phyloP scores from a whole-genome alignment of 2,113 vertebrate genomes.

The Tragelaphus buxtoni region DNA sequence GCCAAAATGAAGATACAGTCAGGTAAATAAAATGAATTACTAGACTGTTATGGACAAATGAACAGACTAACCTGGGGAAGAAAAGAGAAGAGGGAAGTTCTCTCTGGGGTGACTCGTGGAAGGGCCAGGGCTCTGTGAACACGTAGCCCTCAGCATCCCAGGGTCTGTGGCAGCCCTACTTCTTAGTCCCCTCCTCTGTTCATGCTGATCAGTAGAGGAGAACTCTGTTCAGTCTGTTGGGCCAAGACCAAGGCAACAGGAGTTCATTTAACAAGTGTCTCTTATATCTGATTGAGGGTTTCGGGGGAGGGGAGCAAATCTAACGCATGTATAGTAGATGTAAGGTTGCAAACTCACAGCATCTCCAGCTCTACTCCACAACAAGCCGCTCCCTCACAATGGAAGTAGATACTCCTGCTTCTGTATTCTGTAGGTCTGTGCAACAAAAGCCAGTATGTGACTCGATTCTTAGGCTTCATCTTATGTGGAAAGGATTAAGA shows the following conservation, averaged over 20 bases:
- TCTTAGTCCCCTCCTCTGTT: not conserved
- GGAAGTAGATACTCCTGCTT: not conserved
- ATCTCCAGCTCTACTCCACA: too few relatives aligned
- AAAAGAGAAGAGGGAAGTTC: not conserved
- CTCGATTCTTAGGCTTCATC: not conserved
- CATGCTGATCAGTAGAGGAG: not conserved
- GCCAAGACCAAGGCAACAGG: not conserved
- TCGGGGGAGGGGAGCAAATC: not conserved
- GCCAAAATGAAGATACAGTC: not conserved
- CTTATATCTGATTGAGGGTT: not conserved
- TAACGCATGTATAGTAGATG: accelerated
- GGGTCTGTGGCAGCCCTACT: not conserved
- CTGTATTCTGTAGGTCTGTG: not conserved
- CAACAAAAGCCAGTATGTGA: not conserved
- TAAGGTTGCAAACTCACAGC: not conserved
- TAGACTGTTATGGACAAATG: not conserved
- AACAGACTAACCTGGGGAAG: accelerated
- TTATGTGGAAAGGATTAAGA: not conserved
- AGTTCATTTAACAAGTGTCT: not conserved
- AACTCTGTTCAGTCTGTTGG: not conserved
- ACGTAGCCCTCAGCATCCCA: accelerated
- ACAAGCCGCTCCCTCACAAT: accelerated
- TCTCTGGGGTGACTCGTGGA: too few relatives aligned
- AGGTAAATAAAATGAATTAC: not conserved
- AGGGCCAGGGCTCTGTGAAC: too few relatives aligned